Percentiles rank a stretch among this genome's conserved stretches.
Conservation (phyloP, 2,888 invertebrate genomes). For the Diloba caeruleocephala region DNA sequence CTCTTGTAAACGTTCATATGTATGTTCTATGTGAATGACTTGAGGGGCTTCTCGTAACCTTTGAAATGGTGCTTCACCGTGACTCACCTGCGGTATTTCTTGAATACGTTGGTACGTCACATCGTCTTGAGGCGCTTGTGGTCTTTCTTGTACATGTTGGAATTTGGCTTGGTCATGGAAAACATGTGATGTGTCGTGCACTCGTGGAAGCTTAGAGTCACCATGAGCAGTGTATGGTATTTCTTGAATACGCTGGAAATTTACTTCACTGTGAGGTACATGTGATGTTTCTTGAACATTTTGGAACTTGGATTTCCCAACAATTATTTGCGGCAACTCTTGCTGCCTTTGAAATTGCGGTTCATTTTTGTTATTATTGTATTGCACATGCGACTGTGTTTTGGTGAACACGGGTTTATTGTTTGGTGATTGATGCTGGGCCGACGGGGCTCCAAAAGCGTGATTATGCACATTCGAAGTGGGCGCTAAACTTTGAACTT, state of each 20-base stretch:
- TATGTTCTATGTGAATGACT: constrained; percentile 29
- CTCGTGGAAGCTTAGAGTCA: constrained; percentile 52
- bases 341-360: constrained; percentile 49
- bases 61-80: constrained; percentile 42
- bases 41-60: constrained; percentile 41
- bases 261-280: constrained; percentile 16
- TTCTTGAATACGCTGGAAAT: constrained; percentile 41
- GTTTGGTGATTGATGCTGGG: constrained; percentile 69
- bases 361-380: constrained; percentile 57
- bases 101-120: constrained; percentile 24
- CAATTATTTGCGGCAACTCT: constrained; percentile 32
- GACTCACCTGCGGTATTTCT: constrained; percentile 16
- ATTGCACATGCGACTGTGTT: constrained; percentile 59
- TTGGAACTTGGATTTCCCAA: constrained; percentile 54
- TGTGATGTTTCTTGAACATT: constrained; percentile 54
- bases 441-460: constrained; percentile 37
- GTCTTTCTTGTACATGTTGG: constrained; percentile 10
- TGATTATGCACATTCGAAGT: constrained; percentile 22
- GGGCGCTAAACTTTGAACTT: constrained; percentile 64
- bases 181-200: constrained; percentile 31
- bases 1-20: constrained; percentile 33
- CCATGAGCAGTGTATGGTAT: constrained; percentile 29
- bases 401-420: constrained; percentile 68
- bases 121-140: constrained; percentile 8
- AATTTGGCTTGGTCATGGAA: constrained; percentile 12